These are phyloP conservation scores for Acromyrmex echinatior DNA, from an alignment of 1,140 invertebrate species.

Conservation along the genomic window DNA sequence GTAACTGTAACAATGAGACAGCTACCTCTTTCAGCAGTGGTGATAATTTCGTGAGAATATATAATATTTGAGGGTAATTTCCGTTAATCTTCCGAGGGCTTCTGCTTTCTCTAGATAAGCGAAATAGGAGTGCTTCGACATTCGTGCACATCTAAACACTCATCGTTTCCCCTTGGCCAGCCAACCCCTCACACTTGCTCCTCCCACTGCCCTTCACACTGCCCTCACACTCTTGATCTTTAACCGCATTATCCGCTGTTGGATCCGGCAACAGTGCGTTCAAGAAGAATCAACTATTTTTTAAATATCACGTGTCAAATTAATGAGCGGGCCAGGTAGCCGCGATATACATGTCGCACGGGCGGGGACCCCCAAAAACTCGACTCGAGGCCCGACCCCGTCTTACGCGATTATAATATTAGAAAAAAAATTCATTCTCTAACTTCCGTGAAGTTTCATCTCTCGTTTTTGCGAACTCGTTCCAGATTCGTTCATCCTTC, in stretches of 20 bases:
- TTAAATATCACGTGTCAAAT: conserved; percentile 81
- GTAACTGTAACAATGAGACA: conserved; percentile 14
- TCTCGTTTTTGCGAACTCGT: conserved; percentile 69
- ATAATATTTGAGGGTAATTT: conserved; percentile 2
- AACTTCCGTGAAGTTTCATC: conserved; percentile 81
- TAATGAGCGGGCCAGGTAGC: conserved; percentile 46
- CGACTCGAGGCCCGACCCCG: conserved; percentile 43
- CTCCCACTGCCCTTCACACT: not conserved
- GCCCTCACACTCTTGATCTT: conserved; percentile 63
- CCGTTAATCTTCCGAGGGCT: conserved; percentile 18
- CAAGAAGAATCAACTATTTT: conserved; percentile 80
- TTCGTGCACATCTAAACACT: conserved; percentile 69
- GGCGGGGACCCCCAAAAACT: conserved; percentile 13
- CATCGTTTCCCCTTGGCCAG: conserved; percentile 15
- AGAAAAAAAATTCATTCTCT: conserved; percentile 64
- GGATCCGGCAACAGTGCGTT: conserved; percentile 72
- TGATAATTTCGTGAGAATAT: conserved; percentile 1
- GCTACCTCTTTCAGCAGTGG: not conserved
- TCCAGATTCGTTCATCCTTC: conserved; percentile 43
- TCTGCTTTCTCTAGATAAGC: conserved; percentile 22
- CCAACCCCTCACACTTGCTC: conserved; percentile 2
- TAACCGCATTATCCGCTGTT: conserved; percentile 68
- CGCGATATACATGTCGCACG: conserved; percentile 59
- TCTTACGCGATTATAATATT: conserved; percentile 47
- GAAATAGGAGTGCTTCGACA: conserved; percentile 52